Evolutionary conservation across 1,140 invertebrate species (phyloP), one percentile per base, ranked within the genome.

Genomic region (Zaprionus ornatus): DNA sequence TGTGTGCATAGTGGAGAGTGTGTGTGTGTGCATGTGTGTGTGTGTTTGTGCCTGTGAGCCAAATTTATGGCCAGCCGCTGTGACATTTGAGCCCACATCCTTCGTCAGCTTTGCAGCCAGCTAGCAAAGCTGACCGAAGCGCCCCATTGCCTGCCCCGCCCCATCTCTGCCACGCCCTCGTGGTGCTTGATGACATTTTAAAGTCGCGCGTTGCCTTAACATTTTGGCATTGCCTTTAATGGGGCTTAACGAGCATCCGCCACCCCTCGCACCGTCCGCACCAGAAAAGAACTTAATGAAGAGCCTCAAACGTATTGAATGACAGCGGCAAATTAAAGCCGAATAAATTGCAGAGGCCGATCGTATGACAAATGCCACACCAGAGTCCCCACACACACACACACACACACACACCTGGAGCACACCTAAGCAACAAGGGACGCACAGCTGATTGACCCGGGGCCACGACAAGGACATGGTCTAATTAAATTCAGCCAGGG

Each of bases 31-130:
- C 29, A 2, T 64, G 29, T 29, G 54, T 59, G 55, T 71, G 67
- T 57, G 25, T 64, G 40, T 64, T 29, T 64, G 55, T 66, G 19
- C 54, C 48, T 35, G 55, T 63, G 50, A 67, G 48, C 32, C 60
- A 65, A 88, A 87, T 88, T 87, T 87, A 87, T 87, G 80, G 71
- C 61, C 74, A n/a, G 52, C 23, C 42, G 45, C 40, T 42, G 61
- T 88, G 85, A 87, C 84, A 80, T 67, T 87, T 87, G 84, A 87
- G 71, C 84, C 65, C 80, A 70, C 48, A 80, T 88, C 84, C 84
- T 83, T 87, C 78, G 80, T 87, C 84, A 87, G 37, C 42, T 60
- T 55, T 71, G 68, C 77, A 63, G 37, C 37, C 29, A 54, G 35
- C 37, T 32, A 32, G 9, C 29, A 32, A 42, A 65, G 83, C 69